Base-by-base conservation (phyloP, 23 tunicate species). In the Styela plicata region DNA sequence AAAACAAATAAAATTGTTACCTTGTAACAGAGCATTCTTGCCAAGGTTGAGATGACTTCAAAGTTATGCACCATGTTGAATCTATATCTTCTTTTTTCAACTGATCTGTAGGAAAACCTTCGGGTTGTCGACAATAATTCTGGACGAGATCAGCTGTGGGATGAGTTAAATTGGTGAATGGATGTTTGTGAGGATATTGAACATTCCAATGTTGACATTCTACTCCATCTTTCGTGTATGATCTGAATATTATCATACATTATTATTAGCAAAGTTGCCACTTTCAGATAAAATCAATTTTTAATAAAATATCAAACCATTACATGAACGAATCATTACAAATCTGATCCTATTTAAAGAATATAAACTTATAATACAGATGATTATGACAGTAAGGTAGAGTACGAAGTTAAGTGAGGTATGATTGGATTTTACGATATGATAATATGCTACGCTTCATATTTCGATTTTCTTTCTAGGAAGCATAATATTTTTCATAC, bases 161-260 rank as follows among this genome's bases (percentile, higher is more conserved):
- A 34, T 34, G 79, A 1, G 57, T 83, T 22, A 36, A 31, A 17
- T 85, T 88, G 53, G 31, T 24, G 74, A 91, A 91, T 0, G 97
- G 97, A 73, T 91, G 97, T 18, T 83, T 70, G 66, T 91, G 97
- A 13, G 97, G 97, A 29, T 31, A 34, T 89, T 91, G 85, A 2
- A 86, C 53, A 24, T 69, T 83, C 97, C 97, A 91, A 23, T 86
- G 79, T 74, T 91, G 97, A 53, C 97, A 91, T 23, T 89, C 35
- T 24, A 83, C 66, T 7, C 97, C 97, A 69, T 84, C 86, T 33
- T 79, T 64, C 3, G 97, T 87, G 88, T 86, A 91, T 63, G 97
- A 91, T 69, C 97, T 91, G 67, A 63, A 82, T 1, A 44, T 1
- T n/a, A n/a, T n/a, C n/a, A n/a, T n/a, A n/a, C n/a, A n/a, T n/a